These are phyloP conservation scores for Saimiri boliviensis DNA, from an alignment of 2,113 vertebrate species.

Conservation along the genomic window DNA sequence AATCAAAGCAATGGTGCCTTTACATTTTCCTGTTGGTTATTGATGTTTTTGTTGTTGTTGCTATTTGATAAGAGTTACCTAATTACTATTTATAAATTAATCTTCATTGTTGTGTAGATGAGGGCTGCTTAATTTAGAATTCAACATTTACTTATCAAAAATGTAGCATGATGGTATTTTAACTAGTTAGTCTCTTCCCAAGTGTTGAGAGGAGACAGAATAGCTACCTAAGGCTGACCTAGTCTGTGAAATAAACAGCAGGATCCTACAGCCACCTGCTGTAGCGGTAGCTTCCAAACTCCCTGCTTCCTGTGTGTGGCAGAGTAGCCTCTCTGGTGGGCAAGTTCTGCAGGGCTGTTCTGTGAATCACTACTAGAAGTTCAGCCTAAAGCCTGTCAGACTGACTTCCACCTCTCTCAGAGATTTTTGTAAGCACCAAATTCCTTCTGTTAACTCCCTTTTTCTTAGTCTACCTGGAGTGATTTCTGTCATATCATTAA, in stretches of 20 bases:
- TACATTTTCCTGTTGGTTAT: neutral
- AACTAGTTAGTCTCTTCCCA: neutral
- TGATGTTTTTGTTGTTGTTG: neutral
- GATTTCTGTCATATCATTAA: neutral
- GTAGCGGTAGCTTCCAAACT: neutral
- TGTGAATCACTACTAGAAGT: neutral
- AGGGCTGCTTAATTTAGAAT: neutral
- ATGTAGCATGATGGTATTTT: neutral
- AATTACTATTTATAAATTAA: neutral
- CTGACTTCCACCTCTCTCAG: neutral
- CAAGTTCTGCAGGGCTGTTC: neutral
- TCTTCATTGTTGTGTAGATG: neutral
- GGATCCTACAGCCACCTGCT: neutral
- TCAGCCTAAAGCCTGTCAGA: neutral
- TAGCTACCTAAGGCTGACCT: neutral
- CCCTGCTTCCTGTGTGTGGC: neutral
- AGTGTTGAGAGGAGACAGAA: neutral
- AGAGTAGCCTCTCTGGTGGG: neutral
- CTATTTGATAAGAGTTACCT: neutral
- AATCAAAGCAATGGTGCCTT: neutral
- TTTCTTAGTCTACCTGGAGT: neutral
- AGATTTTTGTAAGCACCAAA: neutral
- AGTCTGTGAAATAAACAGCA: neutral
- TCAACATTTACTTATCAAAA: neutral
- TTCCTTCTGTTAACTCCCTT: neutral